A percentile compares a stretch with the other conserved stretches of the same genome.
Evolutionary conservation across 2,888 invertebrate genomes (phyloP).

Genomic region (Caenorhabditis virilis): DNA sequence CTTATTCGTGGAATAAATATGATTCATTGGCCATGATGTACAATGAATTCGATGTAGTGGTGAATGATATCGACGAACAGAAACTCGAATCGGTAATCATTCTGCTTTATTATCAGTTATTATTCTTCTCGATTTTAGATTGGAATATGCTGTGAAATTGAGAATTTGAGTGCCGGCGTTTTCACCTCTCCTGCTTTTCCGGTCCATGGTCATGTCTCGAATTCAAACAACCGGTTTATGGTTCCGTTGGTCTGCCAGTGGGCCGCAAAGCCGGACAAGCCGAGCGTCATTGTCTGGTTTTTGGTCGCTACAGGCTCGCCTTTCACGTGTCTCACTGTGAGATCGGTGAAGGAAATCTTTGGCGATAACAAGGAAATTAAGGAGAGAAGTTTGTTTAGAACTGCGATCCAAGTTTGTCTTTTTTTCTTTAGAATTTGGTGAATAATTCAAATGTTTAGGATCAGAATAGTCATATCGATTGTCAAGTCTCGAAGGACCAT

Average conservation of each 20-base stretch:
- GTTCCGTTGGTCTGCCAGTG: slow-evolving; percentile 37
- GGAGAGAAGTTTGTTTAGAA: slow-evolving; percentile 6
- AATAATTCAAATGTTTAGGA: slow-evolving; percentile 40
- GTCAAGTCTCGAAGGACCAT: slow-evolving; percentile 37
- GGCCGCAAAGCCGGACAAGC: slow-evolving; percentile 20
- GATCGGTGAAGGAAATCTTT: slow-evolving; percentile 29
- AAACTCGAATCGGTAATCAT: slow-evolving; percentile 21
- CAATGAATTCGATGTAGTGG: slow-evolving; percentile 39
- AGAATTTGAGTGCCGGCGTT: slow-evolving; percentile 27
- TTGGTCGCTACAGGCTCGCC: slow-evolving; percentile 26
- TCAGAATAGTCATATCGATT: slow-evolving; percentile 31
- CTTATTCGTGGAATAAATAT: too few species aligned
- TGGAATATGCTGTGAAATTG: slow-evolving; percentile 17
- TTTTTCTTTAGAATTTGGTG: slow-evolving; percentile 11
- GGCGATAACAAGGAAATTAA: too few species aligned
- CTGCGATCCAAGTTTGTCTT: slow-evolving; percentile 37
- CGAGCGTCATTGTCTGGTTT: slow-evolving; percentile 36
- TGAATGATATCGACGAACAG: slow-evolving; percentile 37
- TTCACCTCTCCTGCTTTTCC: slow-evolving; percentile 43
- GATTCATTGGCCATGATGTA: slow-evolving; percentile 20
- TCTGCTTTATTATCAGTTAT: slow-evolving; percentile 30
- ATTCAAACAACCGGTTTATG: slow-evolving; percentile 36
- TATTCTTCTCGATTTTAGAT: slow-evolving; percentile 21
- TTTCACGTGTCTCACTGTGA: slow-evolving; percentile 36
- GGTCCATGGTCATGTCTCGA: slow-evolving; percentile 23